Evolutionary conservation across 2,113 vertebrate species (phyloP).

Genomic region (Tragelaphus buxtoni): DNA sequence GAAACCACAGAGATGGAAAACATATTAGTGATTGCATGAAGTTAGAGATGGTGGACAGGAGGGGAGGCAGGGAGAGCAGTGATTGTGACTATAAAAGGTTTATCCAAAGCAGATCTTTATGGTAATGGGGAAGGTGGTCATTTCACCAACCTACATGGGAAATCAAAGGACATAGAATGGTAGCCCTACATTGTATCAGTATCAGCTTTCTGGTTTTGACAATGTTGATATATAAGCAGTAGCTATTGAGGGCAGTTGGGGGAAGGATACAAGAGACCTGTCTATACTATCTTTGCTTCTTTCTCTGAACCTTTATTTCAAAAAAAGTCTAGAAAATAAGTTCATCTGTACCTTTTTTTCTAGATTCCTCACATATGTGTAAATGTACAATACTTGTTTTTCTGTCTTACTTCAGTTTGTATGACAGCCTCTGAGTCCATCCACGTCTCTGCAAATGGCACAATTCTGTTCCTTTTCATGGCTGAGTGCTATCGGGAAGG

Average conservation of each 20-base stretch:
- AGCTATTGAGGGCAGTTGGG: background rate
- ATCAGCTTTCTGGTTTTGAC: background rate
- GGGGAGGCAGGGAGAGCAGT: background rate
- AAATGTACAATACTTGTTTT: background rate
- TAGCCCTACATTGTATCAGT: background rate
- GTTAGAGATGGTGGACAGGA: background rate
- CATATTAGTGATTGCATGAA: background rate
- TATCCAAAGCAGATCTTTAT: background rate
- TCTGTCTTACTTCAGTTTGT: background rate
- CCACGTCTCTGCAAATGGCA: background rate
- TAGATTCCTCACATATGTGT: background rate
- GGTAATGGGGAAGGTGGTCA: background rate
- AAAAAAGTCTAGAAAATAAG: background rate
- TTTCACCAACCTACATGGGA: background rate
- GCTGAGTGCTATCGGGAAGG: background rate
- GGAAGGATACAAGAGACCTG: background rate
- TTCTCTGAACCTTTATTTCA: background rate
- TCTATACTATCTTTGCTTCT: background rate
- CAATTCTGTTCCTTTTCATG: background rate
- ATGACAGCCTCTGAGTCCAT: background rate
- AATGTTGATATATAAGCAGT: background rate
- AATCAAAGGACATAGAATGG: background rate
- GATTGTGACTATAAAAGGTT: background rate
- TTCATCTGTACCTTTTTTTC: background rate
- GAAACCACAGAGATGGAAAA: background rate